Evolutionary conservation across 2,797 vertebrate genomes (phyloP), one percentile per base, ranked within the genome.

Genomic region (Cirrhinus mrigala): DNA sequence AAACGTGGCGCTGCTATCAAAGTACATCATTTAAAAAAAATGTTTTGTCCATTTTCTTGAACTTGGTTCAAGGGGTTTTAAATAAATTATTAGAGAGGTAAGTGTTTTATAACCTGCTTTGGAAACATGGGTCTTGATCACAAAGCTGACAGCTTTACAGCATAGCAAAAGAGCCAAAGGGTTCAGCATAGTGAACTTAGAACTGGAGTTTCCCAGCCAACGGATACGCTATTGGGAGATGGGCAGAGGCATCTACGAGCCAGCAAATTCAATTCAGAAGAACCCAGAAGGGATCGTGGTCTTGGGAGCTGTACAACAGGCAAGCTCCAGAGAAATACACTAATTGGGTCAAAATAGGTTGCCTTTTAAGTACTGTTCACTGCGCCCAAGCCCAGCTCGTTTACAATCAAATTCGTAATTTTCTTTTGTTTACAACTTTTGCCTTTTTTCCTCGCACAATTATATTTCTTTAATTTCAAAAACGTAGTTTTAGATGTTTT

Each of bases 251-350:
- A 89, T 87, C 50, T 60, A 83, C 60, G 83, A 91, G 90, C 92
- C 92, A 93, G 87, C 88, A 92, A 92, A 93, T 92, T 91, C 87
- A 92, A 88, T 92, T 89, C 89, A 90, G 85, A 88, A 83, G 85
- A 86, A 90, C 90, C 88, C 91, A 92, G 88, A 92, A 90, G 91
- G 90, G 91, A 92, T 75, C 71, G 87, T 83, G 85, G 83, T 92
- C 88, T 90, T 90, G 90, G 80, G 92, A 93, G 87, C 82, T 81
- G 90, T 85, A 87, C 82, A 90, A 87, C 89, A 92, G 86, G 86
- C 89, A 90, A 88, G 84, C 89, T 90, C 83, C 79, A 92, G 78
- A 90, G 84, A 74, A 75, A 88, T 87, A 89, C 87, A 87, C 82
- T 82, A 92, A 91, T 87, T 91, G 84, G 91, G 86, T 91, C 88